Base-by-base conservation (phyloP, 2,113 vertebrate species). In the Rhinolophus sinicus region DNA sequence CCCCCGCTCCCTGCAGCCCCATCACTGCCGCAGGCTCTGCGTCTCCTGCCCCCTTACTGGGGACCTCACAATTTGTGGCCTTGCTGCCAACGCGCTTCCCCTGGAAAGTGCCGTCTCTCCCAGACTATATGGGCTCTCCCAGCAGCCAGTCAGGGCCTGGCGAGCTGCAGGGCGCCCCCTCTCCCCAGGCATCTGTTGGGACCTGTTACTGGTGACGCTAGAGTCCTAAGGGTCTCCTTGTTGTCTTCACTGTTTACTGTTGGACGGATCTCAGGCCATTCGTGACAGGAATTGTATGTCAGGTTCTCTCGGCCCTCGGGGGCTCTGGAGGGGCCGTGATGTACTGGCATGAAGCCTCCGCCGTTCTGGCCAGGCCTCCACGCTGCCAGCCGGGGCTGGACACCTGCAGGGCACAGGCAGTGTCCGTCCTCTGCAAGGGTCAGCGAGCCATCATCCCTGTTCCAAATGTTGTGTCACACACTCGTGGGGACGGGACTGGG, bases 281-380 rank as follows among this genome's bases (percentile, higher is more conserved):
- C 81, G 22, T 6, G 7, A 22, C 15, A 11, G 13, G 6, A 60
- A 50, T 16, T 9, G 12, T 5, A 33, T 3, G 26, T 5, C 8
- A 0, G 16, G 6, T 1, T 4, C 11, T 15, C 10, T 15, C 10
- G 2, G 1, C 35, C 13, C 10, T 26, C 0, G 2, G 24, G 15
- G 58, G 8, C 16, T 21, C 13, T 50, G 35, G 67, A 64, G 19
- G 44, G 44, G 12, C 30, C 3, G 22, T 7, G 44, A 26, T 3
- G 8, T 19, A 11, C 5, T 1, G 35, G 47, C n/a, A 2, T 0
- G 58, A 26, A 28, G 35, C 44, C 26, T 13, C 33, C 16, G 2
- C 35, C 22, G 16, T 10, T 14, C 13, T 44, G 60, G 12, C 52
- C 12, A 9, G 33, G 44, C n/a, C 60, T 3, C 11, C 5, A 5